These are phyloP conservation scores for Eulimnadia texana DNA, from an alignment of 1,140 invertebrate genomes.

Conservation along the genomic window DNA sequence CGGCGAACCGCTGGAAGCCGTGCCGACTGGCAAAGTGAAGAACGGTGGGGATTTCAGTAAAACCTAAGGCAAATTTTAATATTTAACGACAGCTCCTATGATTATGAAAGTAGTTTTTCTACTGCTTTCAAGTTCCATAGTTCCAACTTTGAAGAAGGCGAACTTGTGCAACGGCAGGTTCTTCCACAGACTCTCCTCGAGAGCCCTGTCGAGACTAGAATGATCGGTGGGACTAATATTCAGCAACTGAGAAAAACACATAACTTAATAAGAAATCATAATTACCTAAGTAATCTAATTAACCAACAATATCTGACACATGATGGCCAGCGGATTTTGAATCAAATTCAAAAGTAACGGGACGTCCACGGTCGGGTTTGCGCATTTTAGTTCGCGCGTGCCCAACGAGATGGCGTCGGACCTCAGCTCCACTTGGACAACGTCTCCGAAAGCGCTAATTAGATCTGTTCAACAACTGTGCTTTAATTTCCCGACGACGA, in stretches of 20 bases:
- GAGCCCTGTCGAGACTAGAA: background rate
- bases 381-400: conserved; percentile 63
- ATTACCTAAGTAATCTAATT: too few relatives aligned
- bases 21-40: conserved; percentile 75
- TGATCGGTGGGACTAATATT: background rate
- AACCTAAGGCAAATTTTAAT: conserved; percentile 31
- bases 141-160: background rate
- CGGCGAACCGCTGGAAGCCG: conserved; percentile 63
- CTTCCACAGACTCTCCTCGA: background rate
- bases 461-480: too few relatives aligned
- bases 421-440: background rate
- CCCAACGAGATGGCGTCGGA: conserved; percentile 51
- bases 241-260: background rate
- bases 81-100: too few relatives aligned
- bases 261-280: too few relatives aligned
- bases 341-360: background rate
- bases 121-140: too few relatives aligned
- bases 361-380: conserved; percentile 43
- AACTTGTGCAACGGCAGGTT: background rate
- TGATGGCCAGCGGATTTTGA: background rate
- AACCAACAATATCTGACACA: too few relatives aligned
- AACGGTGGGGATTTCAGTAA: conserved; percentile 69
- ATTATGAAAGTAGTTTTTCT: too few relatives aligned
- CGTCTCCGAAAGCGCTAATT: too few relatives aligned
- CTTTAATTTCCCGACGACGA: too few relatives aligned